Percentiles rank a stretch among this genome's conserved stretches.
Conservation (phyloP, 2,888 invertebrate species). For the Nasonia oneida region DNA sequence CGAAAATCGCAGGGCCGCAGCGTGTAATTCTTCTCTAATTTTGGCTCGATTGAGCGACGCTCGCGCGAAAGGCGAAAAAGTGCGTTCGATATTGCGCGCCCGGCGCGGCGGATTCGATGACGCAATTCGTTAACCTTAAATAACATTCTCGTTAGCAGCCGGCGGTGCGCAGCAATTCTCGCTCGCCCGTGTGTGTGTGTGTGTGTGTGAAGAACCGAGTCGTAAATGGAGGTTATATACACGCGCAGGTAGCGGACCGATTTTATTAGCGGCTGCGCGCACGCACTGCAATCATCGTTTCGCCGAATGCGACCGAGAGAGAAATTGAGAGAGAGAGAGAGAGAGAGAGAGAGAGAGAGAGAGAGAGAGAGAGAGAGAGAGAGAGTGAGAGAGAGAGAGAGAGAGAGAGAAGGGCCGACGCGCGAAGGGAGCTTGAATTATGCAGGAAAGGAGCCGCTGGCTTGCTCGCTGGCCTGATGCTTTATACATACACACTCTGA, state of each 20-base stretch:
- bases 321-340: conserved; percentile 1
- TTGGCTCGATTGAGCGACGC: not conserved
- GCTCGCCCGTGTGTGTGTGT: not conserved
- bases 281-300: conserved; percentile 55
- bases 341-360: not conserved
- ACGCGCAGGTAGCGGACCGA: conserved; percentile 24
- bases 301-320: not conserved
- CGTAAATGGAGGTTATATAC: conserved; percentile 33
- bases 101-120: conserved; percentile 31
- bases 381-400: not conserved
- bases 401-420: not conserved
- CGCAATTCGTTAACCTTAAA: conserved; percentile 52
- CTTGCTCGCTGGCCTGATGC: not conserved
- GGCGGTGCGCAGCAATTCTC: not conserved
- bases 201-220: not conserved
- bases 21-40: conserved; percentile 50
- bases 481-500: not conserved
- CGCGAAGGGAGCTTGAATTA: not conserved
- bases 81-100: not conserved
- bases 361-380: not conserved
- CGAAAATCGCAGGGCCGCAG: not conserved
- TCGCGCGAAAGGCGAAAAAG: conserved; percentile 1
- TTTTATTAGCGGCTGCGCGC: conserved; percentile 53
- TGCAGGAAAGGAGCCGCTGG: not conserved
- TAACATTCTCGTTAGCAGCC: conserved; percentile 45